These are phyloP conservation scores for Steromphala cineraria DNA, from an alignment of 2,888 invertebrate species.

Conservation along the genomic window DNA sequence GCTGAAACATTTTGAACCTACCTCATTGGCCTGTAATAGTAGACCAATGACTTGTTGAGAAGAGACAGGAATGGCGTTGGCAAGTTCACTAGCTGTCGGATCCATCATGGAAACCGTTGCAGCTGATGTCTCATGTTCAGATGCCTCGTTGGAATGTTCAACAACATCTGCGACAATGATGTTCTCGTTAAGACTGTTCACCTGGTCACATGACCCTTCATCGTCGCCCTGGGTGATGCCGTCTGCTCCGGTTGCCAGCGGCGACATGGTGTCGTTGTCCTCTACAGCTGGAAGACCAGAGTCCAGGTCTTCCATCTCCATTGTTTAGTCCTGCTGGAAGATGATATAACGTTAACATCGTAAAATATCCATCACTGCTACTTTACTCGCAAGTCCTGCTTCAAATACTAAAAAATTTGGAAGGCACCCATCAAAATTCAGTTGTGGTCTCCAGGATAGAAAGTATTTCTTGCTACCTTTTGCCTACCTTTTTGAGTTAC, in stretches of 20 bases:
- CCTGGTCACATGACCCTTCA: not conserved
- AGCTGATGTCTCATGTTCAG: not conserved
- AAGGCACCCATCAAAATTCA: too few relatives aligned
- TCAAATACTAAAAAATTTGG: too few relatives aligned
- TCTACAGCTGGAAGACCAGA: slow-evolving; percentile 13
- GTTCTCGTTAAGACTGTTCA: not conserved
- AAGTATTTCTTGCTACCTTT: too few relatives aligned
- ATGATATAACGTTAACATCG: not conserved
- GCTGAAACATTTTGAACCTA: slow-evolving; percentile 22
- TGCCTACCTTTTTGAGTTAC: too few relatives aligned
- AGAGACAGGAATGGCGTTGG: slow-evolving; percentile 31
- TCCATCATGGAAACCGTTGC: not conserved
- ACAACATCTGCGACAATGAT: not conserved
- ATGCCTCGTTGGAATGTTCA: not conserved
- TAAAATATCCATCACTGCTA: too few relatives aligned
- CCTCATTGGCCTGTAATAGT: slow-evolving; percentile 48
- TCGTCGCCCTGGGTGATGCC: not conserved
- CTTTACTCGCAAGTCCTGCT: too few relatives aligned
- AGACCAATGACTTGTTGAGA: slow-evolving; percentile 50
- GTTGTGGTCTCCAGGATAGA: too few relatives aligned
- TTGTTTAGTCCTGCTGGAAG: not conserved
- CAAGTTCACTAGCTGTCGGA: not conserved
- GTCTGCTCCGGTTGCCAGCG: not conserved
- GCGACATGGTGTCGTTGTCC: not conserved
- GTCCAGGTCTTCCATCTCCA: slow-evolving; percentile 4